Percentiles rank a stretch among this genome's conserved stretches.
phyloP scores from a whole-genome alignment of 1,140 invertebrate species.

The Linepithema humile region DNA sequence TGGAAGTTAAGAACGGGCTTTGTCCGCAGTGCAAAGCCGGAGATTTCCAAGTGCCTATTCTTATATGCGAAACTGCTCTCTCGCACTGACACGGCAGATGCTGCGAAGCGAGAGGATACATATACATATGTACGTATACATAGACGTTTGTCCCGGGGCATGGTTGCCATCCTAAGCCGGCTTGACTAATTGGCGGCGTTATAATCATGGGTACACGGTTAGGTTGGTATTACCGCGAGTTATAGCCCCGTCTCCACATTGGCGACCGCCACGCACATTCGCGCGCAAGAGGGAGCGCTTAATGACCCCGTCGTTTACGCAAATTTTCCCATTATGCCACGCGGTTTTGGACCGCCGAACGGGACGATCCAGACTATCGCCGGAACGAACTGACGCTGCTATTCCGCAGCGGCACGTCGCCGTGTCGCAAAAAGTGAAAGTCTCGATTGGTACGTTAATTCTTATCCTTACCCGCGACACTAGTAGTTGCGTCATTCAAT shows the following conservation, averaged over 20 bases:
- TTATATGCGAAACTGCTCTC: slow-evolving; percentile 7
- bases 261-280: slow-evolving; percentile 73
- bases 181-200: slow-evolving; percentile 85
- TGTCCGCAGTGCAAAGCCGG: background rate
- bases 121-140: slow-evolving; percentile 36
- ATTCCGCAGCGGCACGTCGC: background rate
- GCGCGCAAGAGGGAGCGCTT: slow-evolving; percentile 76
- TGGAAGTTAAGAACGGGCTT: background rate
- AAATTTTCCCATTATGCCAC: slow-evolving; percentile 85
- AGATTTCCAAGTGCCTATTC: slow-evolving; percentile 9
- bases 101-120: background rate
- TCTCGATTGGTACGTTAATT: background rate
- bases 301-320: slow-evolving; percentile 84
- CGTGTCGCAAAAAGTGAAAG: background rate
- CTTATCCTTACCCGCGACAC: background rate
- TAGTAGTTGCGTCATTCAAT: background rate
- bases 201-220: slow-evolving; percentile 85
- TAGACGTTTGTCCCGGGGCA: slow-evolving; percentile 73
- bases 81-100: background rate
- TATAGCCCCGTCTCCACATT: slow-evolving; percentile 79
- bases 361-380: slow-evolving; percentile 73
- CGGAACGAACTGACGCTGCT: slow-evolving; percentile 69
- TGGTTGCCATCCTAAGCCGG: slow-evolving; percentile 83
- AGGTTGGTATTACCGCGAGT: slow-evolving; percentile 85
- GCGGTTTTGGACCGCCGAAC: slow-evolving; percentile 81